phyloP scores from a whole-genome alignment of 2,888 invertebrate genomes.

The Gandaritis pyraliata region DNA sequence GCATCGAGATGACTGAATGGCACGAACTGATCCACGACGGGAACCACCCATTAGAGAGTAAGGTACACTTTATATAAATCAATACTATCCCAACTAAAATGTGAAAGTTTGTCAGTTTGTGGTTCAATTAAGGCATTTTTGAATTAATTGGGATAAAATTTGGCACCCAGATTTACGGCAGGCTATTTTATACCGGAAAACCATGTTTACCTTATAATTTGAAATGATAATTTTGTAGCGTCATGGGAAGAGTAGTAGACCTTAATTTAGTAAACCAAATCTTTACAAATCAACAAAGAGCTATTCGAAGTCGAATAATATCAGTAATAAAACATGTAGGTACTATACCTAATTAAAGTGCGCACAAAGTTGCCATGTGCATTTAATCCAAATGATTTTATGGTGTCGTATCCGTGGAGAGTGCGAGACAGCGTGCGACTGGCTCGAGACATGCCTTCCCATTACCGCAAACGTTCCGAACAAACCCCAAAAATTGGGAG shows the following conservation, averaged over 20 bases:
- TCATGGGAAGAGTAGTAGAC: slow-evolving; percentile 14
- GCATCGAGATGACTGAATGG: slow-evolving; percentile 30
- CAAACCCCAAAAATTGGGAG: slow-evolving; percentile 63
- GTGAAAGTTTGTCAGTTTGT: slow-evolving; percentile 32
- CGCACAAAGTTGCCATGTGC: slow-evolving; percentile 44
- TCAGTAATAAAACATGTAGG: slow-evolving; percentile 24
- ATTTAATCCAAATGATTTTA: slow-evolving; percentile 60
- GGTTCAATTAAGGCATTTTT: slow-evolving; percentile 25
- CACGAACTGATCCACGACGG: slow-evolving; percentile 28
- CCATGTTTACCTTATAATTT: slow-evolving; percentile 27
- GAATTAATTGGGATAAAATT: slow-evolving; percentile 34
- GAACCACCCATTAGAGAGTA: slow-evolving; percentile 33
- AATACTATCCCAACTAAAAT: slow-evolving; percentile 31
- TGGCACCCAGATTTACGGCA: slow-evolving; percentile 29
- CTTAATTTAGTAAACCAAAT: not conserved
- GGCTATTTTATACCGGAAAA: slow-evolving; percentile 26
- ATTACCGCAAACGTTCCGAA: slow-evolving; percentile 66
- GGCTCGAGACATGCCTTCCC: slow-evolving; percentile 64
- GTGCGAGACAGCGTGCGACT: slow-evolving; percentile 69
- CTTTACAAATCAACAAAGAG: not conserved
- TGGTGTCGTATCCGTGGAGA: slow-evolving; percentile 42
- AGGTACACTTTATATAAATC: slow-evolving; percentile 32
- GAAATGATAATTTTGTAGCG: slow-evolving; percentile 26
- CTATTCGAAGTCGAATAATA: slow-evolving; percentile 9
- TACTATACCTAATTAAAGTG: slow-evolving; percentile 27